These are phyloP conservation scores for Aculops lycopersici DNA, from an alignment of 1,140 invertebrate genomes.

Conservation along the genomic window DNA sequence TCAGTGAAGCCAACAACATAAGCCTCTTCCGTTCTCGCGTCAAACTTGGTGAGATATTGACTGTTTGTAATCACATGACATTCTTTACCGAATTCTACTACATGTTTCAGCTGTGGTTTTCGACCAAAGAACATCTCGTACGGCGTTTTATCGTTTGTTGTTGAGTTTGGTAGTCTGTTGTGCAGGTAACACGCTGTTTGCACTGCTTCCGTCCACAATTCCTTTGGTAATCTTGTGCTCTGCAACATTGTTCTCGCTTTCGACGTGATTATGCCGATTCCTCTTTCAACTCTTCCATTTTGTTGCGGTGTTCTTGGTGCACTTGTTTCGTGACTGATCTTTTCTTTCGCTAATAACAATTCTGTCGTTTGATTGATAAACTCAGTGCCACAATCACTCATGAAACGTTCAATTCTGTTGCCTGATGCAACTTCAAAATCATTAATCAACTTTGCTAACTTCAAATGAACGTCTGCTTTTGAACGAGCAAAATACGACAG, in stretches of 20 bases:
- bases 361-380: slow-evolving; percentile 4
- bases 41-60: neutral
- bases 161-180: slow-evolving; percentile 4
- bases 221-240: slow-evolving; percentile 1
- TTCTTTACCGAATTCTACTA: slow-evolving; percentile 5
- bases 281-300: slow-evolving; percentile 16
- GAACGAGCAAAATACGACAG: slow-evolving; percentile 3
- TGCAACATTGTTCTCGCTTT: slow-evolving; percentile 7
- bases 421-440: slow-evolving; percentile 1
- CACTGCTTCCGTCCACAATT: slow-evolving; percentile 8
- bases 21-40: neutral
- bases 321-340: slow-evolving; percentile 14
- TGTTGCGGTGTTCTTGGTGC: slow-evolving; percentile 15
- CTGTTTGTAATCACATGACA: slow-evolving; percentile 1
- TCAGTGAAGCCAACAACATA: neutral
- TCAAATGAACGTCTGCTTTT: slow-evolving; percentile 2
- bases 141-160: slow-evolving; percentile 5
- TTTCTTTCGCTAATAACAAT: slow-evolving; percentile 1
- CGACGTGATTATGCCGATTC: slow-evolving; percentile 15
- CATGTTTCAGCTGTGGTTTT: slow-evolving; percentile 2
- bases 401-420: slow-evolving; percentile 1
- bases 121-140: slow-evolving; percentile 9
- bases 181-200: slow-evolving; percentile 6
- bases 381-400: slow-evolving; percentile 7
- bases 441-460: neutral